phyloP scores from a whole-genome alignment of 2,113 vertebrate genomes.

The Callocephalon fimbriatum region DNA sequence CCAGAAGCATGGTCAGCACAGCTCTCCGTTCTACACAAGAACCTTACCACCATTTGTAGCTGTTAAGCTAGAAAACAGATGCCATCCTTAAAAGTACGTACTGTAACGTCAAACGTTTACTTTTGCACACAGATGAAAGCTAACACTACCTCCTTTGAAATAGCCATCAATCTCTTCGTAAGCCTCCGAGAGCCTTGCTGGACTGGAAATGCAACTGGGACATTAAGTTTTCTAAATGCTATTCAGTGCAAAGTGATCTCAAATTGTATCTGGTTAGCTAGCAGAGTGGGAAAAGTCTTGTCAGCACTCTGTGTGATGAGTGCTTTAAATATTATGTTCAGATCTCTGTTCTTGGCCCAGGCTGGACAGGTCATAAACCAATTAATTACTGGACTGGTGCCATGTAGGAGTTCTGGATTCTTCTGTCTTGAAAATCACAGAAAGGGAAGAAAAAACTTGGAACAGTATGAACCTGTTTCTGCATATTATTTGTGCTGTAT shows the following conservation, averaged over 20 bases:
- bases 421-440: neutral
- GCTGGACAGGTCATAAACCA: neutral
- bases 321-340: neutral
- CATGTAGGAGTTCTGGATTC: neutral
- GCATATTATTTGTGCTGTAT: neutral
- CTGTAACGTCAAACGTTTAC: accelerated
- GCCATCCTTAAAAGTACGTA: neutral
- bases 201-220: neutral
- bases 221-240: neutral
- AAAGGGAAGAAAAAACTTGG: neutral
- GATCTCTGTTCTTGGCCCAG: neutral
- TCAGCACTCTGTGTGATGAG: neutral
- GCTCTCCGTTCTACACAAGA: neutral
- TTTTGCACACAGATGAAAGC: neutral
- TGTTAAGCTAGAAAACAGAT: neutral
- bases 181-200: neutral
- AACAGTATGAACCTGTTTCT: neutral
- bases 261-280: neutral
- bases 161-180: neutral
- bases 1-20: neutral
- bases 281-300: neutral
- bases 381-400: neutral
- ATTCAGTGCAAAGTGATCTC: neutral
- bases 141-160: neutral
- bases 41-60: neutral